Conservation (phyloP, 2,113 vertebrate genomes). For the Ciconia boyciana region DNA sequence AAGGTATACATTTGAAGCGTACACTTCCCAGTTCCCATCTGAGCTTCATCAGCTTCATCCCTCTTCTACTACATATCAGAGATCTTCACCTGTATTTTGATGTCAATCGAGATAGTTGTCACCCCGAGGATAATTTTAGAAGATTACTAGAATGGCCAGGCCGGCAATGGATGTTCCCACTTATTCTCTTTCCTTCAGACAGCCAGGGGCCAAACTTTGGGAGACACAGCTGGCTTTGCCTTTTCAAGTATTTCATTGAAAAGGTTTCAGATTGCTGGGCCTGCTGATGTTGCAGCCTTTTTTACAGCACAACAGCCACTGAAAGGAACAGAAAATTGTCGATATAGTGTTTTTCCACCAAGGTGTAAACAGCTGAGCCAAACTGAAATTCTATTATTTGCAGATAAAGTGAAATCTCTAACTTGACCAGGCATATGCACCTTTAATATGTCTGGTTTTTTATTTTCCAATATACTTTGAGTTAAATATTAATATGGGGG, state of each 20-base stretch:
- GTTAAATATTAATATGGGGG: constrained; percentile 61
- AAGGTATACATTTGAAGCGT: not conserved
- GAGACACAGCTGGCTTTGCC: not conserved
- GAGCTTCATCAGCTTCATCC: not conserved
- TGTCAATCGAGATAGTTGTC: not conserved
- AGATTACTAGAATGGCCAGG: not conserved
- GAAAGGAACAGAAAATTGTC: not conserved
- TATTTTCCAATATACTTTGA: constrained; percentile 54
- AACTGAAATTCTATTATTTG: not conserved
- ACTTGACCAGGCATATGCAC: not conserved
- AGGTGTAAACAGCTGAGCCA: not conserved
- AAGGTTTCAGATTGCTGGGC: not conserved
- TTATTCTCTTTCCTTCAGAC: not conserved
- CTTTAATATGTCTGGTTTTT: constrained; percentile 20
- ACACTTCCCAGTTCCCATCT: not conserved
- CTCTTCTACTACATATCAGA: not conserved
- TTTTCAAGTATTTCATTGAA: not conserved
- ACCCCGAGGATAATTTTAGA: not conserved
- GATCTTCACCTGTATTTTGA: not conserved
- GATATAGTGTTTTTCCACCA: not conserved
- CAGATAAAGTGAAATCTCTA: constrained; percentile 31
- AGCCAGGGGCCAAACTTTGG: not conserved
- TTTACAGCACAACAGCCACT: not conserved
- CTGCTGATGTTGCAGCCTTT: not conserved
- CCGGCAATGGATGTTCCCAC: not conserved